These are phyloP conservation scores for Poeciliopsis presidionis DNA, from an alignment of 2,797 vertebrate species.

Conservation along the genomic window DNA sequence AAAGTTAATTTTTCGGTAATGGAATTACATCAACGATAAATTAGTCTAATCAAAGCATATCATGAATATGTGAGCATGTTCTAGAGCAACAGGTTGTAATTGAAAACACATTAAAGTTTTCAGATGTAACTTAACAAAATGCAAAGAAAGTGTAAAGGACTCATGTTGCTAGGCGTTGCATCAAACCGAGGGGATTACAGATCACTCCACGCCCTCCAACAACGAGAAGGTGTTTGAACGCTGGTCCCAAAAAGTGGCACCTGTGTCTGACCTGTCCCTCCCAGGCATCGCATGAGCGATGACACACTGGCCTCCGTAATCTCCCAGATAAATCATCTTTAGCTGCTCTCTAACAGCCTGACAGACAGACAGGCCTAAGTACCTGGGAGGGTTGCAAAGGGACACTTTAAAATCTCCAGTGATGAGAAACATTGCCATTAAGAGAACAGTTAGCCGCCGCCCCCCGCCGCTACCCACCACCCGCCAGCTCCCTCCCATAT, in stretches of 20 bases:
- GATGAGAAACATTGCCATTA: conserved; percentile 67
- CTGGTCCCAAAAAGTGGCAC: conserved; percentile 38
- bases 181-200: conserved; percentile 14
- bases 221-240: conserved; percentile 30
- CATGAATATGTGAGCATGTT: background rate
- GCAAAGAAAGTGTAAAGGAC: background rate
- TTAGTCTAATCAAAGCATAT: too few species aligned
- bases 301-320: conserved; percentile 59
- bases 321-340: conserved; percentile 74
- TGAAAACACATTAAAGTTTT: background rate
- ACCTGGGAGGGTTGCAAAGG: conserved; percentile 73
- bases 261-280: conserved; percentile 61
- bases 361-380: conserved; percentile 77
- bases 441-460: conserved; percentile 69
- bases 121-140: background rate
- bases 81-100: background rate
- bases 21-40: too few species aligned
- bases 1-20: too few species aligned
- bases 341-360: conserved; percentile 63
- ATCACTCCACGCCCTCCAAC: conserved; percentile 8
- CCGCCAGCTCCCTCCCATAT: conserved; percentile 50
- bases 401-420: conserved; percentile 73
- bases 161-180: background rate
- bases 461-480: too few species aligned
- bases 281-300: conserved; percentile 55